Base-by-base conservation (phyloP, 2,113 vertebrate species). In the Leptobrachium ailaonicum region DNA sequence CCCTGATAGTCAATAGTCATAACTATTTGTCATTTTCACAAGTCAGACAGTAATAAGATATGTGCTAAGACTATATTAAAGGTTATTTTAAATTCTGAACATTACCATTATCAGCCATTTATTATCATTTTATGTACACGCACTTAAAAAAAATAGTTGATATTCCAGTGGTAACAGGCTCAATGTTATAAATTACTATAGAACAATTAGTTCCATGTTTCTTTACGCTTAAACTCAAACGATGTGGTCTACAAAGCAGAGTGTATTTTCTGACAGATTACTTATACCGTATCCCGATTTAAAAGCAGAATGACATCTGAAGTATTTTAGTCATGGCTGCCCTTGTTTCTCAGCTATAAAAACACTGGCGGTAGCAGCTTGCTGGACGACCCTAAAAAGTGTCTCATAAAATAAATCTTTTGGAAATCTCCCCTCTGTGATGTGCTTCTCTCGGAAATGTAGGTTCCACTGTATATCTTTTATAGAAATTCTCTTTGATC, bases 151-250 rank as follows among this genome's bases (percentile, higher is more conserved):
- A 32, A 32, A 32, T 32, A 1, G 20, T 32, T 32, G 12, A 70
- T 45, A 77, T 62, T 53, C 75, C 14, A 77, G 69, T 77, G 75
- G 45, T 77, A 56, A 77, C 54, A 32, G 73, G 66, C 54, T 40
- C 42, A 45, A 41, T 68, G 72, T 71, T 69, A 69, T 81, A 62
- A 42, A 75, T 69, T 75, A 7, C 68, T 71, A 81, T 75, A 69
- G 62, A 75, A 73, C 72, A 62, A 81, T 81, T 81, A 81, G 79
- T 81, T 81, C 72, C 79, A 75, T 81, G 54, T 81, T 75, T 74
- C 56, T 41, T 6, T 67, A 68, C 9, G 40, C 42, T 60, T 75
- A 69, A 67, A 81, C 42, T 69, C 58, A 41, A 80, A 81, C 74
- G 53, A 74, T 2, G n/a, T 44, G 4, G 53, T 64, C 54, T 72